Evolutionary conservation across 1,140 invertebrate species (phyloP), one percentile per base, ranked within the genome.

Genomic region (Hermetia illucens): DNA sequence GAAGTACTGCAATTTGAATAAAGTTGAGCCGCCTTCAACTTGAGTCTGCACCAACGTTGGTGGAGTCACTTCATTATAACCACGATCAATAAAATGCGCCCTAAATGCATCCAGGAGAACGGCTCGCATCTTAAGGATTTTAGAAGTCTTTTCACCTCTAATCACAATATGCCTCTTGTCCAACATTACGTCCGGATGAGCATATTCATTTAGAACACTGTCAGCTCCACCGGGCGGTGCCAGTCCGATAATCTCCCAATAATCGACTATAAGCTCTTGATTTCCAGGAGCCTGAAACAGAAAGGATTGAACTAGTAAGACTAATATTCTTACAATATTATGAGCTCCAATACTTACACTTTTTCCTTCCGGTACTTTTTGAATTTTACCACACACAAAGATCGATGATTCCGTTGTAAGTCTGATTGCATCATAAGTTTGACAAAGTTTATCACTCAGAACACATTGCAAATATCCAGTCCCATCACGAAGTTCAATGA

Each of bases 121-220:
- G 1, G 90, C 91, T 35, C 94, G 74, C 68, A 96, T 84, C 33
- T 82, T 79, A 10, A 98, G 61, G 25, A 98, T 81, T 58, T 84
- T 84, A 2, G 91, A 87, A 17, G 90, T 92, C 75, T 96, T 98
- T 75, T 99, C 95, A 25, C 95, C 95, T 38, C 96, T 75, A 48
- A 99, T 88, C 82, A 98, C 91, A 52, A 99, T 93, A 62, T 99
- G 96, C 39, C 96, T 74, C 65, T 99, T 95, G 57, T 99, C 95
- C 5, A 98, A 65, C 58, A 95, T 91, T 1, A 98, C 90, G 68
- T 98, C 96, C 3, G 94, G 86, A 52, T 85, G 71, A 32, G 95
- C 88, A 58, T 97, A 90, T 66, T 94, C 93, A 53, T 98, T 99
- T n/a, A 99, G 73, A 50, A 98, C 83, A 40, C 83, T 79, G 57